These are phyloP conservation scores for Drosophila prostipennis DNA, from an alignment of 2,888 invertebrate species.

Conservation along the genomic window DNA sequence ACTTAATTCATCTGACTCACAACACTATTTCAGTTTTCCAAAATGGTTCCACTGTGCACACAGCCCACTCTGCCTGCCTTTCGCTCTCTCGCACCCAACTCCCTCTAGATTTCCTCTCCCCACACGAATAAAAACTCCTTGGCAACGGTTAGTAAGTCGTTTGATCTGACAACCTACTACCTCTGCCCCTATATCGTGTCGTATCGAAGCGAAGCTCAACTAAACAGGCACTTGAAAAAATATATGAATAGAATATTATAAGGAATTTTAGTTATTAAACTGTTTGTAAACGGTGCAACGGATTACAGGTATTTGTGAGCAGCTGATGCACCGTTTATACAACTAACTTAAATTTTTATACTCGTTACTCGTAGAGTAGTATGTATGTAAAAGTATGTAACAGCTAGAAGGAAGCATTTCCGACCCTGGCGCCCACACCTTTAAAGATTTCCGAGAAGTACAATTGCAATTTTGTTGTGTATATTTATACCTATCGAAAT, in stretches of 20 bases:
- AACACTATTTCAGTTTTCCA: not conserved
- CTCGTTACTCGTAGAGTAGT: too few relatives aligned
- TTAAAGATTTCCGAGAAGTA: too few relatives aligned
- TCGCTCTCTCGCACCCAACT: not conserved
- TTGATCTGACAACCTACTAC: not conserved
- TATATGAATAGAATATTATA: not conserved
- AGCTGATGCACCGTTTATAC: too few relatives aligned
- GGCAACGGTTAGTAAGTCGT: slow-evolving; percentile 5
- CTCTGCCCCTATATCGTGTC: slow-evolving; percentile 6
- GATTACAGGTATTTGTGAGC: too few relatives aligned
- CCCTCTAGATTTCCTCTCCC: not conserved
- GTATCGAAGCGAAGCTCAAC: slow-evolving; percentile 16
- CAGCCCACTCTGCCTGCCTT: not conserved
- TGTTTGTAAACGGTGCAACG: not conserved
- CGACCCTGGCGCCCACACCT: too few relatives aligned
- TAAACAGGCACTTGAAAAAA: slow-evolving; percentile 3
- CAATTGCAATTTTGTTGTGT: too few relatives aligned
- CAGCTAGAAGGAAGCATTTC: too few relatives aligned
- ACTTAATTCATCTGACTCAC: slow-evolving; percentile 21
- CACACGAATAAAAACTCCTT: slow-evolving; percentile 14
- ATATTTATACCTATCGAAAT: too few relatives aligned
- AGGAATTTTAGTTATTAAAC: not conserved
- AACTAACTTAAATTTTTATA: too few relatives aligned
- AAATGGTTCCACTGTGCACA: slow-evolving; percentile 24
- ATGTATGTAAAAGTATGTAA: too few relatives aligned